A percentile compares a stretch with the other conserved stretches of the same genome.
These are phyloP conservation scores for Colletes latitarsis DNA, from an alignment of 1,140 invertebrate species.

Conservation along the genomic window DNA sequence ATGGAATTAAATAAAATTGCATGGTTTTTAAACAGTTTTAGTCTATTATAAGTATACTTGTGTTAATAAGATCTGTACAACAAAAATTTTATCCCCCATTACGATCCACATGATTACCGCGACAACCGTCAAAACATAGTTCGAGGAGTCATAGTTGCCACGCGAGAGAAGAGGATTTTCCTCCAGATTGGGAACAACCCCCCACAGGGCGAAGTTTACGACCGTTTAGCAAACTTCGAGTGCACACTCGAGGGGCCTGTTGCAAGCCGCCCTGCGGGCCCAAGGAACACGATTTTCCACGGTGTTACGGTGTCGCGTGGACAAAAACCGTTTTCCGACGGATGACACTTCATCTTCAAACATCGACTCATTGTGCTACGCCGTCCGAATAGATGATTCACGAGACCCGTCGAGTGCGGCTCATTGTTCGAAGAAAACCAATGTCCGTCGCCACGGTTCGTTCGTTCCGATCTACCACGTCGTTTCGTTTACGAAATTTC, in stretches of 20 bases:
- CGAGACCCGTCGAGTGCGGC: conserved; percentile 59
- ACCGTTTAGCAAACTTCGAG: conserved; percentile 47
- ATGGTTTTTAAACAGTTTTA: no score
- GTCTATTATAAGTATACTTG: no score
- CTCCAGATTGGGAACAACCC: not conserved
- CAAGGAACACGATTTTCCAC: conserved; percentile 66
- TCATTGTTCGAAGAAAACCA: conserved; percentile 20
- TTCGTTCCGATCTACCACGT: conserved; percentile 34
- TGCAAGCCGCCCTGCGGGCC: conserved; percentile 32
- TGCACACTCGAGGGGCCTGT: conserved; percentile 40
- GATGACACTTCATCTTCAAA: conserved; percentile 68
- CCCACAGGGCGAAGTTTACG: conserved; percentile 4
- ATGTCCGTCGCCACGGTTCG: conserved; percentile 50
- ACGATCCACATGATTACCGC: no score
- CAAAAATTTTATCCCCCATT: no score
- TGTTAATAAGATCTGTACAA: no score
- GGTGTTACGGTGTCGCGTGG: conserved; percentile 53
- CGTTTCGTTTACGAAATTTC: conserved; percentile 14
- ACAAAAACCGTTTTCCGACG: conserved; percentile 60
- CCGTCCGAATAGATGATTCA: conserved; percentile 73
- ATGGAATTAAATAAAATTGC: no score
- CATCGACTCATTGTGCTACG: conserved; percentile 70
- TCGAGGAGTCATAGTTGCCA: not conserved
- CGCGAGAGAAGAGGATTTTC: not conserved
- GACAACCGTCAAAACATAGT: not conserved